Evolutionary conservation across 2,888 invertebrate species (phyloP).

Genomic region (Melolontha melolontha): DNA sequence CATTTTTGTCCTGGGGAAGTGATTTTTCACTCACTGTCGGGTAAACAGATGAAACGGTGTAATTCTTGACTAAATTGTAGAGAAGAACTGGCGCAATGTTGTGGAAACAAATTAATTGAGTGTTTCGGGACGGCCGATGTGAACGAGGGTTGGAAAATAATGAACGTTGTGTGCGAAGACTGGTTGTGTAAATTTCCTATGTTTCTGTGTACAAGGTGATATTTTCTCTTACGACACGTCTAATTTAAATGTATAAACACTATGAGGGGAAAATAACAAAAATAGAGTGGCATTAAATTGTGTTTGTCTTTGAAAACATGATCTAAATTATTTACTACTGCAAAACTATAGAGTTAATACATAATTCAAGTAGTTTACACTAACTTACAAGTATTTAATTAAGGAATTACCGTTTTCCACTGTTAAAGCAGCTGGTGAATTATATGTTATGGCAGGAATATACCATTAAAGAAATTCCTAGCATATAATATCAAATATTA

Average conservation of each 20-base stretch:
- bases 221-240: slow-evolving; percentile 18
- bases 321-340: slow-evolving; percentile 12
- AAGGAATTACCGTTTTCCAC: too few species aligned
- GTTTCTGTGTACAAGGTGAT: slow-evolving; percentile 20
- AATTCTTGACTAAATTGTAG: slow-evolving; percentile 21
- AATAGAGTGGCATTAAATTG: slow-evolving; percentile 6
- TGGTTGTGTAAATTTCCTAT: slow-evolving; percentile 22
- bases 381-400: too few species aligned
- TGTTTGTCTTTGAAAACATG: slow-evolving; percentile 15
- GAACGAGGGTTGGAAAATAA: slow-evolving; percentile 26
- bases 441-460: too few species aligned
- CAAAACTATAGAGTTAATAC: slow-evolving; percentile 1
- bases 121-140: slow-evolving; percentile 9
- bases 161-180: slow-evolving; percentile 6
- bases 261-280: slow-evolving; percentile 4
- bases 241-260: slow-evolving; percentile 33
- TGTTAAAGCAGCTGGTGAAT: too few species aligned
- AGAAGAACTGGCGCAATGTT: slow-evolving; percentile 25
- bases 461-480: too few species aligned
- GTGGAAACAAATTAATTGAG: slow-evolving; percentile 33
- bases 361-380: too few species aligned
- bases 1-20: too few species aligned
- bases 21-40: slow-evolving; percentile 1
- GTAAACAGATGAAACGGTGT: slow-evolving; percentile 1
- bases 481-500: too few species aligned